Percentiles rank a stretch among this genome's conserved stretches.
These are phyloP conservation scores for Drosophila gunungcola DNA, from an alignment of 1,140 invertebrate genomes.

Conservation along the genomic window DNA sequence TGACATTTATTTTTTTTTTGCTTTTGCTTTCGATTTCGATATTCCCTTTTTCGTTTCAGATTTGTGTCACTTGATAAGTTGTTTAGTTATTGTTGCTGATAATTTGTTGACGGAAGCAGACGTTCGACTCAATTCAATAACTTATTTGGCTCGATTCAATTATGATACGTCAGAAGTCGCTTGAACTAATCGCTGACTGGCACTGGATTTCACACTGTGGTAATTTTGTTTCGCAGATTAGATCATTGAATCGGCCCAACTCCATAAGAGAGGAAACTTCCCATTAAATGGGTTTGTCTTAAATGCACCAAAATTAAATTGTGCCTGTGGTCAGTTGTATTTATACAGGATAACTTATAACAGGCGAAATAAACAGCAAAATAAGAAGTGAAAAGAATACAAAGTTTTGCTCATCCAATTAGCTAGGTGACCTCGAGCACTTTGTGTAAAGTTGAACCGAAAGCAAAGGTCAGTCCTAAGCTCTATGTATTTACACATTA, in stretches of 20 bases:
- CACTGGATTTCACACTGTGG: constrained; percentile 48
- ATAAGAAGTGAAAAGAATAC: constrained; percentile 6
- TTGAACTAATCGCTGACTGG: constrained; percentile 49
- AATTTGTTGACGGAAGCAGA: constrained; percentile 67
- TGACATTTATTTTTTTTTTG: neutral
- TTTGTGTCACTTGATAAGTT: constrained; percentile 56
- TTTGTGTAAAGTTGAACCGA: constrained; percentile 12
- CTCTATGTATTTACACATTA: neutral
- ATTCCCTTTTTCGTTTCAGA: constrained; percentile 23
- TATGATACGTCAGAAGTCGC: constrained; percentile 32
- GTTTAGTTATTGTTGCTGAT: constrained; percentile 51
- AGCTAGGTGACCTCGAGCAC: constrained; percentile 15
- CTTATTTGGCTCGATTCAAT: constrained; percentile 57
- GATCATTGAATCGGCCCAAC: constrained; percentile 20
- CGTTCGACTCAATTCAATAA: constrained; percentile 60
- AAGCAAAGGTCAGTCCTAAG: constrained; percentile 14
- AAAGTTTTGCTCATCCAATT: constrained; percentile 42
- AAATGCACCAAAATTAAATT: constrained; percentile 32
- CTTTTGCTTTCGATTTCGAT: neutral
- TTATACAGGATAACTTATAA: neutral
- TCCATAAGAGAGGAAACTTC: neutral
- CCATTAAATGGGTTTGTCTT: constrained; percentile 1
- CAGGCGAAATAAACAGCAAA: constrained; percentile 10
- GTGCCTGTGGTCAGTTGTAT: constrained; percentile 8
- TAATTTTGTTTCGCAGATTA: constrained; percentile 46